Evolutionary conservation across 2,113 vertebrate species (phyloP), one percentile per base, ranked within the genome.

Genomic region (Mirounga angustirostris): DNA sequence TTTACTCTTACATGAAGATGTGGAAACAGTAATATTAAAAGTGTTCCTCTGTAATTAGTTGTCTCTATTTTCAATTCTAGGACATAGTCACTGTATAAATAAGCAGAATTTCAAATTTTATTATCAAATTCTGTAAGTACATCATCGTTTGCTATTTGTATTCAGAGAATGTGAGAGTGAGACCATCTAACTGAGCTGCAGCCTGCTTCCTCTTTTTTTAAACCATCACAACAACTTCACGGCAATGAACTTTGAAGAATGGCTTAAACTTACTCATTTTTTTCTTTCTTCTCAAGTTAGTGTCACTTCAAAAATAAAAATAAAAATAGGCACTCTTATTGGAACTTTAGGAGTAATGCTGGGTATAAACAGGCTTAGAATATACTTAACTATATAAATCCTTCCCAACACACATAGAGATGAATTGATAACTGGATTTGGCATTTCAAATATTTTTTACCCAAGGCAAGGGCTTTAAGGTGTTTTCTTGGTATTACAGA

Each of bases 391-490:
- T 96, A 9, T 73, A 81, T 81, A 97, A 98, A 98, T 97, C 97
- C 95, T 97, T 96, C 81, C 90, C 22, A 78, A 94, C 92, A 97
- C 84, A 96, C 94, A 94, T 40, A 88, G 84, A 97, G 96, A 96
- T 94, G 91, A 89, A 98, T 93, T 97, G 97, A 98, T 96, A 96
- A 97, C 96, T 8, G 78, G 97, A 97, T 98, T 98, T 97, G 97
- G 95, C 94, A 97, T 98, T 97, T 98, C 97, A 97, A 97, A 98
- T 98, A 97, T 98, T 94, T 98, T 98, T 97, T 89, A 96, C 97
- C 97, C 91, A 94, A 97, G 95, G 97, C 98, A 95, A 96, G 67
- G 88, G 97, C 97, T 98, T 98, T 97, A 98, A 95, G 97, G 96
- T 98, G 95, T 97, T 98, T 98, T 96, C 92, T 82, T 89, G 97